A percentile compares a stretch with the other conserved stretches of the same genome.
Conservation (phyloP, 2,797 vertebrate species). For the Notolabrus celidotus region DNA sequence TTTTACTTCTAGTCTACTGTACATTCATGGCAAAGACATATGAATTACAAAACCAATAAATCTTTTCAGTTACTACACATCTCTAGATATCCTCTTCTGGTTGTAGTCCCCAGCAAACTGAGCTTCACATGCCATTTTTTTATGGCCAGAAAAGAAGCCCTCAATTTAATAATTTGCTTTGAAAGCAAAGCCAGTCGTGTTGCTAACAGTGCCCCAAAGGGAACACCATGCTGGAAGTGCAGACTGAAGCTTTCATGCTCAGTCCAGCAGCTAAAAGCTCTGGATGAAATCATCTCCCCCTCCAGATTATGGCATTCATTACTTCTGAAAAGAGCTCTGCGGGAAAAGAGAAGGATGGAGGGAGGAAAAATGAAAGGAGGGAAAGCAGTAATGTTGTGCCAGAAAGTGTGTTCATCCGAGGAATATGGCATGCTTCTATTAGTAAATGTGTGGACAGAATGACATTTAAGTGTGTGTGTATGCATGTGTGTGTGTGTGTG, state of each 20-base stretch:
- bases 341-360: constrained; percentile 33
- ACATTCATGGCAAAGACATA: constrained; percentile 2
- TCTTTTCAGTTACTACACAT: constrained; percentile 2
- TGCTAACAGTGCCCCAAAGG: constrained; percentile 57
- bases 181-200: constrained; percentile 38
- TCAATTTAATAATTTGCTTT: constrained; percentile 46
- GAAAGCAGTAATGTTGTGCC: constrained; percentile 22
- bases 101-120: not conserved
- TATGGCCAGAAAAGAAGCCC: constrained; percentile 30
- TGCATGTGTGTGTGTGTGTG: constrained; percentile 3
- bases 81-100: not conserved
- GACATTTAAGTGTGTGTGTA: constrained; percentile 8
- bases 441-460: constrained; percentile 22
- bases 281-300: constrained; percentile 61
- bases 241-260: constrained; percentile 57
- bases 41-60: not conserved
- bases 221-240: constrained; percentile 41
- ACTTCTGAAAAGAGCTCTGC: constrained; percentile 61
- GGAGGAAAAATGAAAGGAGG: constrained; percentile 17
- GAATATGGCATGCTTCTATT: constrained; percentile 2
- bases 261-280: constrained; percentile 68
- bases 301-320: constrained; percentile 70
- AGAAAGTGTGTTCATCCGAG: constrained; percentile 24
- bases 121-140: not conserved
- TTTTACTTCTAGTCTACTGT: not conserved